Evolutionary conservation across 2,113 vertebrate genomes (phyloP).

Genomic region (Oreocharis arfaki): DNA sequence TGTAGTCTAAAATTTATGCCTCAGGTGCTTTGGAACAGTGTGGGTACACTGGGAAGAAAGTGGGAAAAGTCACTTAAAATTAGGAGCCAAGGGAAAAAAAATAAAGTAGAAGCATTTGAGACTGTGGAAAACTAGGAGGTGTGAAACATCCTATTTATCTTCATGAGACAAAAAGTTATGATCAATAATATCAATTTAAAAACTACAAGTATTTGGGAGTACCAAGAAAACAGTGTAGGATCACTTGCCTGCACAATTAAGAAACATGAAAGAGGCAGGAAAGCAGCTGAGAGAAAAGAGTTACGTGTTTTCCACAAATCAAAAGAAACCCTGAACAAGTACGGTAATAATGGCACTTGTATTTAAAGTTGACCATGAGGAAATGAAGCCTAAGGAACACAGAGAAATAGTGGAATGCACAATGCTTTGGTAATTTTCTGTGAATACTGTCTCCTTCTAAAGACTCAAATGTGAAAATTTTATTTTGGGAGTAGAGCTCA

Average conservation of each 20-base stretch:
- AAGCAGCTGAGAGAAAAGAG: neutral
- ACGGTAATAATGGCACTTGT: fast-evolving
- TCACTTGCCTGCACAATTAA: neutral
- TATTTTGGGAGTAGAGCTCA: neutral
- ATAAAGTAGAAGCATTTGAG: neutral
- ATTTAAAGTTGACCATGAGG: neutral
- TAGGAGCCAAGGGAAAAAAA: neutral
- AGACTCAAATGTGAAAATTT: neutral
- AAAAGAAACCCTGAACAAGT: neutral
- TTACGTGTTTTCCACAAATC: neutral
- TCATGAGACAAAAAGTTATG: neutral
- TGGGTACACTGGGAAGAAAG: neutral
- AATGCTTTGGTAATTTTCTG: neutral
- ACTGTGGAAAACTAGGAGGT: neutral
- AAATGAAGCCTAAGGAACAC: neutral
- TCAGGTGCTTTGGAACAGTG: neutral
- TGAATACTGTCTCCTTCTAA: neutral
- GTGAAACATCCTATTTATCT: neutral
- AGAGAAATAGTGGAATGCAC: neutral
- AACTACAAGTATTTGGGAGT: neutral
- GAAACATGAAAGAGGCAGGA: neutral
- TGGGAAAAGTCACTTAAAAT: neutral
- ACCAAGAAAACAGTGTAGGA: neutral
- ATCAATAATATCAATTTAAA: neutral
- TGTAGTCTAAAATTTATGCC: neutral